A percentile compares a stretch with the other conserved stretches of the same genome.
Conservation (phyloP, 2,888 invertebrate genomes). For the Balanococcus diminutus region DNA sequence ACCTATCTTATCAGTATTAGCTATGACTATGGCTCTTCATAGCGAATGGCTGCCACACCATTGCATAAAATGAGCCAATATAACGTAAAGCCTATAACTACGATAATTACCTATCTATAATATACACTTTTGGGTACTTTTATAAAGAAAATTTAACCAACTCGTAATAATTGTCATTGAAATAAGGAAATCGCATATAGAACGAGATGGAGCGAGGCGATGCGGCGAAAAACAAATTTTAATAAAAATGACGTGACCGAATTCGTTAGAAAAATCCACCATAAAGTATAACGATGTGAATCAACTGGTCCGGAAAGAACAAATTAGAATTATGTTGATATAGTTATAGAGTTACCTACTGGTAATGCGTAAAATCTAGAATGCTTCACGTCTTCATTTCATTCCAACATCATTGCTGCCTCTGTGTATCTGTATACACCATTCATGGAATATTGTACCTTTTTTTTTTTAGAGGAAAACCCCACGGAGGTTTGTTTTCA, state of each 20-base stretch:
- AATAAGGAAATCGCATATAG: not conserved
- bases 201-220: not conserved
- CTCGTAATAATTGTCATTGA: not conserved
- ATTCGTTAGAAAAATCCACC: conserved; percentile 15
- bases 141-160: not conserved
- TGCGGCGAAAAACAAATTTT: not conserved
- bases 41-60: no score
- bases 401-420: not conserved
- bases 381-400: not conserved
- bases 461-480: not conserved
- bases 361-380: conserved; percentile 16
- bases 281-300: conserved; percentile 19
- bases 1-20: not conserved
- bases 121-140: not conserved
- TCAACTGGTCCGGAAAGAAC: conserved; percentile 27
- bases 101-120: not conserved
- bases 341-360: conserved; percentile 8
- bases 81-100: not conserved
- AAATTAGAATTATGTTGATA: conserved; percentile 19
- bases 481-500: not conserved
- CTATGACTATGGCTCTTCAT: no score
- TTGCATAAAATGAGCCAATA: not conserved
- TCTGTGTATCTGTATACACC: no score
- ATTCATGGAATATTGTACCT: not conserved
- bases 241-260: conserved; percentile 27